Evolutionary conservation across 2,797 vertebrate species (phyloP), one percentile per base, ranked within the genome.

Genomic region (Acridotheres tristis): DNA sequence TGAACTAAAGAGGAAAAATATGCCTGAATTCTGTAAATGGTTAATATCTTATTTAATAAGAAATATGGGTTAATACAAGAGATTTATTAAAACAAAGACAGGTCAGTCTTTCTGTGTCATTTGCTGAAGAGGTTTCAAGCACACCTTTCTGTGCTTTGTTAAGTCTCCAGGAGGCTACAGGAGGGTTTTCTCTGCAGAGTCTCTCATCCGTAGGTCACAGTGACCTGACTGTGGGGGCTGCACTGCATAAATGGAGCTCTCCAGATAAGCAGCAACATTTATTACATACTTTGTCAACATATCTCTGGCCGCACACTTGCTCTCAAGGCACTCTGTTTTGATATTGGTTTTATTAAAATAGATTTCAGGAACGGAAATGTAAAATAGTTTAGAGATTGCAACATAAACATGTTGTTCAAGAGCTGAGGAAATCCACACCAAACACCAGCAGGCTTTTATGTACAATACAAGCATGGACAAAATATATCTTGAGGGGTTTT

Each of bases 281-380:
- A 85, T 79, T 97, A 63, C 89, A 80, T 63, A 84, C 85, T 84
- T 90, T 51, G 48, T 92, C 93, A 96, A 82, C 86, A 9, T 89
- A 92, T 95, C 69, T 82, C 93, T 92, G 88, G 47, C 85, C 0
- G 1, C 63, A 85, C 61, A 67, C 78, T 93, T 96, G 90, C 91
- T 93, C 90, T 88, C 65, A 90, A 87, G 75, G 92, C 91, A 88
- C 68, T 94, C 93, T 73, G 59, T 92, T 91, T 88, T 88, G 63
- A 93, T 95, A 92, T 38, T 88, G 77, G 84, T 92, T 96, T 96
- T 94, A 96, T 95, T 93, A 91, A 89, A 93, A 94, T 17, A 76
- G 68, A 76, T 94, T 94, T 93, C 53, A 89, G 88, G 93, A 79
- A 73, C 27, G 59, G n/a, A 80, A 92, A 88, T 51, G 66, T 75